Percentiles rank a stretch among this genome's conserved stretches.
phyloP scores from a whole-genome alignment of 1,140 invertebrate genomes.

The Cepaea nemoralis region DNA sequence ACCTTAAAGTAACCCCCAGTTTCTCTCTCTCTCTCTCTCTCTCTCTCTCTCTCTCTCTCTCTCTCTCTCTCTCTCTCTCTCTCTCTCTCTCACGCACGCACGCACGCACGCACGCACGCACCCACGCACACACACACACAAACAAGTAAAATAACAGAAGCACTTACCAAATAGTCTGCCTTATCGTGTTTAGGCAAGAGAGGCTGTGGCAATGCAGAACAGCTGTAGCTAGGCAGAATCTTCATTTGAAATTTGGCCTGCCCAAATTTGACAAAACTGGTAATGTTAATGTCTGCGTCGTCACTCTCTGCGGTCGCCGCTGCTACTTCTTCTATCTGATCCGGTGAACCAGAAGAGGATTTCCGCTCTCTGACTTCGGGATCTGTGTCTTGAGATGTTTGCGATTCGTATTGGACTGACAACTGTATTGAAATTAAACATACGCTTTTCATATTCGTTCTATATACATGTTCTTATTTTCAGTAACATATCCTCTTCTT shows the following conservation, averaged over 20 bases:
- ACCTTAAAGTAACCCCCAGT: no score
- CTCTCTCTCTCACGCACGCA: no score
- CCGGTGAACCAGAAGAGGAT: not conserved
- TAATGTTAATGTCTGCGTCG: conserved; percentile 26
- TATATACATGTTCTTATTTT: not conserved
- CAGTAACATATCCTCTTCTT: no score
- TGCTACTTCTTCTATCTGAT: not conserved
- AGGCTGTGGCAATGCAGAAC: conserved; percentile 54
- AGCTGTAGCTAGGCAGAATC: conserved; percentile 53
- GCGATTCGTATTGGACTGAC: not conserved
- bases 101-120: no score
- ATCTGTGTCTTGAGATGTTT: not conserved
- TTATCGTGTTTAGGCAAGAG: conserved; percentile 57
- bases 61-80: no score
- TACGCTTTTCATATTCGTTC: not conserved
- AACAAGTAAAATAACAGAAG: no score
- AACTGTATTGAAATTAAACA: not conserved
- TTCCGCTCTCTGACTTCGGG: not conserved
- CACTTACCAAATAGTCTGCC: conserved; percentile 55
- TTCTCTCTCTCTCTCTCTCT: no score
- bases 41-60: no score
- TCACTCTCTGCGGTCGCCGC: not conserved
- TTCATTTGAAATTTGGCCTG: conserved; percentile 55
- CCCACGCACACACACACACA: no score
- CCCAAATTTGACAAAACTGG: conserved; percentile 56